These are phyloP conservation scores for Pocillopora grandis DNA, from an alignment of 92 coral and sea anemone species.

Conservation along the genomic window DNA sequence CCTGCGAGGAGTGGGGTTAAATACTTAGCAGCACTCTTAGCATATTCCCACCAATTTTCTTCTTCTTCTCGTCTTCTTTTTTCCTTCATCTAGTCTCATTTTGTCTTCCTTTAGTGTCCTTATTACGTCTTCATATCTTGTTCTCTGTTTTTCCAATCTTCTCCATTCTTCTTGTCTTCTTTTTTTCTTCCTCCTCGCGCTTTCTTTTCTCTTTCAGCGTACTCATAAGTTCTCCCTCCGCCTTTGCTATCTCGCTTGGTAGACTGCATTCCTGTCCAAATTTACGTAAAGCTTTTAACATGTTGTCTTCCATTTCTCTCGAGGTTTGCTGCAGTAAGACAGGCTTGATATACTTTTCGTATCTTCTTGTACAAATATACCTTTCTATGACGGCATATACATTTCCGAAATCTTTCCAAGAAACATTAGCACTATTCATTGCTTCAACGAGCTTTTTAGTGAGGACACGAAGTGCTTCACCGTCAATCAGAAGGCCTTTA, in stretches of 20 bases:
- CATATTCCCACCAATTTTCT: neutral
- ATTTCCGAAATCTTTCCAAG: constrained; percentile 20
- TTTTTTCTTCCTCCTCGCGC: neutral
- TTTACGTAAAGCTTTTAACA: neutral
- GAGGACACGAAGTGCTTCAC: neutral
- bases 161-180: too few relatives aligned
- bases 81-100: neutral
- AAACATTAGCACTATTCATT: neutral
- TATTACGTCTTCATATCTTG: too few relatives aligned
- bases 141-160: too few relatives aligned
- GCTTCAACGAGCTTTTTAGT: neutral
- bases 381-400: neutral
- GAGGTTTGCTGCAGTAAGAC: neutral
- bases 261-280: constrained; percentile 1
- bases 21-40: neutral
- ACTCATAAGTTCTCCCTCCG: neutral
- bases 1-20: neutral
- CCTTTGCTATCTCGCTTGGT: neutral
- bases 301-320: neutral
- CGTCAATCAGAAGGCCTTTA: constrained; percentile 9
- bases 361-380: constrained; percentile 3
- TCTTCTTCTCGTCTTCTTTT: neutral
- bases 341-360: neutral
- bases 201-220: neutral
- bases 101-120: neutral